Conservation (phyloP, 2,797 vertebrate species). For the Enteromius treurensis region DNA sequence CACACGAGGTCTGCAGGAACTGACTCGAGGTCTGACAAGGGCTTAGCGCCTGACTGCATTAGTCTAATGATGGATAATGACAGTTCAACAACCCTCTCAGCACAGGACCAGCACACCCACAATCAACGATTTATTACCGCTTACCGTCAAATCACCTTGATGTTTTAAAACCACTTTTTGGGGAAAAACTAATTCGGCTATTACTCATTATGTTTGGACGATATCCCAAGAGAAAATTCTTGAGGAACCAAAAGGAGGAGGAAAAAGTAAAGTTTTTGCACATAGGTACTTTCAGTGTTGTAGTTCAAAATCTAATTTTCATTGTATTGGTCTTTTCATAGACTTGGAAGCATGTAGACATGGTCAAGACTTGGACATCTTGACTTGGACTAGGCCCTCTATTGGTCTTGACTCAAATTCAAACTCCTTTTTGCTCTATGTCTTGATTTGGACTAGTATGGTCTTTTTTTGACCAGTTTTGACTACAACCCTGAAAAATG, state of each 20-base stretch:
- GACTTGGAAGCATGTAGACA: background rate
- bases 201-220: constrained; percentile 55
- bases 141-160: constrained; percentile 50
- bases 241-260: background rate
- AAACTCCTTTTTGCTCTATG: background rate
- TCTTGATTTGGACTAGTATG: background rate
- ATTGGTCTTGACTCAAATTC: background rate
- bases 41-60: constrained; percentile 54
- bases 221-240: constrained; percentile 52
- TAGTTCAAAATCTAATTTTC: background rate
- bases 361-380: background rate
- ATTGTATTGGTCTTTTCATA: background rate
- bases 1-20: constrained; percentile 47
- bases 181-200: constrained; percentile 35
- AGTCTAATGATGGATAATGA: constrained; percentile 73
- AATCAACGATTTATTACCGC: constrained; percentile 67
- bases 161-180: constrained; percentile 19
- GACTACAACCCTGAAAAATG: background rate
- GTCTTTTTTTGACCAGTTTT: background rate
- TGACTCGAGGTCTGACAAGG: constrained; percentile 55
- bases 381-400: no score
- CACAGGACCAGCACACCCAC: constrained; percentile 61
- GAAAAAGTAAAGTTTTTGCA: background rate
- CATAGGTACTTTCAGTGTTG: background rate
- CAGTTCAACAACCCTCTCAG: constrained; percentile 63